These are phyloP conservation scores for Panthera uncia DNA, from an alignment of 2,113 vertebrate genomes.

Conservation along the genomic window DNA sequence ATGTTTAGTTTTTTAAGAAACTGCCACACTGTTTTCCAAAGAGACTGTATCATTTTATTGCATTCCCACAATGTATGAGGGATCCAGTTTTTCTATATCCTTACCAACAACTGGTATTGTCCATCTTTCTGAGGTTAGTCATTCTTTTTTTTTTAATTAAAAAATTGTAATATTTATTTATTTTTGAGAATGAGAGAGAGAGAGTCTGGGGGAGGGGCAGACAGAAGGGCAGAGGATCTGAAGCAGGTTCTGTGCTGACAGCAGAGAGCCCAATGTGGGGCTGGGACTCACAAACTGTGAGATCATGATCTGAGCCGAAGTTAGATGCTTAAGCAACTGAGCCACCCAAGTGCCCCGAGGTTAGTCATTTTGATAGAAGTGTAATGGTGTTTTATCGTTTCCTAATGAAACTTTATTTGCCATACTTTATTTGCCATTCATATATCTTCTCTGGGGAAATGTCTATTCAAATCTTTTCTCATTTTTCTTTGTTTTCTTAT, in stretches of 20 bases:
- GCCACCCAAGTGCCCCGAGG: too few species aligned
- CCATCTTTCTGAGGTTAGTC: background rate
- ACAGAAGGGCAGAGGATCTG: too few species aligned
- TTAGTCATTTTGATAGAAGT: background rate
- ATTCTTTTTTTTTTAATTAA: too few species aligned
- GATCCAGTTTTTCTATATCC: background rate
- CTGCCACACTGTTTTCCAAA: background rate
- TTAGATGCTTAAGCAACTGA: too few species aligned
- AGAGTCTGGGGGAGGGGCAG: too few species aligned
- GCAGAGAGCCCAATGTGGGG: too few species aligned
- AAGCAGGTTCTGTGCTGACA: too few species aligned
- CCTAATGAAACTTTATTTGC: background rate
- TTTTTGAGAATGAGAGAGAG: too few species aligned
- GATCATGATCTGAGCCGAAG: too few species aligned
- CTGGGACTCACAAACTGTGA: too few species aligned
- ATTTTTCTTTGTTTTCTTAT: background rate
- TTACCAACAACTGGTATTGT: background rate
- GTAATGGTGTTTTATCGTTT: background rate
- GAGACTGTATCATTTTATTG: background rate
- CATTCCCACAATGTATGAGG: background rate
- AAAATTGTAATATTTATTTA: too few species aligned
- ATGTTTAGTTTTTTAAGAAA: background rate
- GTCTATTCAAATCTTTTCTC: background rate
- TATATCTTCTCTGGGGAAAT: background rate
- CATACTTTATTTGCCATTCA: background rate